Conservation (phyloP, 2,113 vertebrate species). For the Boulengeromyrus knoepffleri region DNA sequence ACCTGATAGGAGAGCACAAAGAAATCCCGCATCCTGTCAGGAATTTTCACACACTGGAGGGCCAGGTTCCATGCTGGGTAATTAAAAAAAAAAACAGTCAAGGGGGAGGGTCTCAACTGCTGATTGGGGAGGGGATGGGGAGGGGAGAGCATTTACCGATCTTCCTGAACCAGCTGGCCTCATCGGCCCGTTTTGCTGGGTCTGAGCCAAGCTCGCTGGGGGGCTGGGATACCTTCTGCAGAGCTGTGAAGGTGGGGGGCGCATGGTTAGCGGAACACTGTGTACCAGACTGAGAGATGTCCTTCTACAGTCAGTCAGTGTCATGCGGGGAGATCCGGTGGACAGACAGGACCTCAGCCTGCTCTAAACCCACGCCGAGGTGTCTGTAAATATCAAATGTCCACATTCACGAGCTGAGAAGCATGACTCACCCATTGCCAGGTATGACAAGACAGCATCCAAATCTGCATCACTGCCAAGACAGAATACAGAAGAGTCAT, state of each 20-base stretch:
- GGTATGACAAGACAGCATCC: constrained; percentile 58
- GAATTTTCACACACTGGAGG: constrained; percentile 62
- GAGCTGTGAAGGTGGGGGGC: constrained; percentile 50
- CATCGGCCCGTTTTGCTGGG: constrained; percentile 50
- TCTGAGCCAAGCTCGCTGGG: constrained; percentile 34
- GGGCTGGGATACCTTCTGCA: constrained; percentile 48
- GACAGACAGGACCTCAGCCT: not conserved
- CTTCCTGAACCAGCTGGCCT: constrained; percentile 87
- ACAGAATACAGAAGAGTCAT: not conserved
- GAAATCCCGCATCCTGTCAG: constrained; percentile 76
- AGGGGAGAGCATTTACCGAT: constrained; percentile 59
- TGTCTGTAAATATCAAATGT: not conserved
- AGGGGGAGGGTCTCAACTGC: not conserved
- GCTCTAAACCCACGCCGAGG: not conserved
- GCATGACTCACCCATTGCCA: constrained; percentile 67
- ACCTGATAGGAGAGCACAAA: constrained; percentile 83
- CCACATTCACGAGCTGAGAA: not conserved
- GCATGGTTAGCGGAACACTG: not conserved
- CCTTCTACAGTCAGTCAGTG: not conserved
- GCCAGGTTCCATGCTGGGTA: constrained; percentile 82
- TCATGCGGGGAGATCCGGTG: not conserved
- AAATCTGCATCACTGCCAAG: constrained; percentile 55
- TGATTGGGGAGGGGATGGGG: not conserved
- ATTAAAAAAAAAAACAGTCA: constrained; percentile 23
- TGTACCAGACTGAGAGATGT: not conserved